Conservation (phyloP, 2,888 invertebrate genomes). For the Anthophora plumipes region DNA sequence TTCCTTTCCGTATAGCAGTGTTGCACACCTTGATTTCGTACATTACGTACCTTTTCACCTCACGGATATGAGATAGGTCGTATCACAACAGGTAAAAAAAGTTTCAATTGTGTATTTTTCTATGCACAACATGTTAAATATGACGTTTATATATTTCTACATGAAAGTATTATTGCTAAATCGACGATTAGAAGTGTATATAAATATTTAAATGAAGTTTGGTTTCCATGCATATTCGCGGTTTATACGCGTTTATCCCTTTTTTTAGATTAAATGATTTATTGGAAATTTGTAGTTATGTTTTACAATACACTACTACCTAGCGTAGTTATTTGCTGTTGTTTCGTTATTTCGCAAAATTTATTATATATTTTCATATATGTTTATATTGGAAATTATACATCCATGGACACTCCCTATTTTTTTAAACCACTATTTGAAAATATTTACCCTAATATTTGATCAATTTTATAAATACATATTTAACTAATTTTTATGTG, state of each 20-base stretch:
- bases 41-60: slow-evolving; percentile 69
- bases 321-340: background rate
- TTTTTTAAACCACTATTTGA: slow-evolving; percentile 32
- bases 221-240: slow-evolving; percentile 10
- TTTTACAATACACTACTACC: background rate
- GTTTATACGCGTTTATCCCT: background rate
- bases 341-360: background rate
- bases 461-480: slow-evolving; percentile 6
- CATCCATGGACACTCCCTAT: slow-evolving; percentile 51
- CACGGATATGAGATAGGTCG: slow-evolving; percentile 75
- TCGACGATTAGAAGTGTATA: slow-evolving; percentile 10
- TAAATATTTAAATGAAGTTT: slow-evolving; percentile 25
- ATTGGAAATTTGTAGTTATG: background rate
- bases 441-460: slow-evolving; percentile 15
- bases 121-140: slow-evolving; percentile 17
- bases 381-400: slow-evolving; percentile 23
- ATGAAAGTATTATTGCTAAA: background rate
- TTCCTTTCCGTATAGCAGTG: slow-evolving; percentile 39
- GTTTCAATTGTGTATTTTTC: slow-evolving; percentile 18
- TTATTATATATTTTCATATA: slow-evolving; percentile 12
- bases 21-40: slow-evolving; percentile 70
- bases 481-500: background rate
- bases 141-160: background rate
- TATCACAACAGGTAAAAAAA: slow-evolving; percentile 74
- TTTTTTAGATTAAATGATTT: slow-evolving; percentile 5